Evolutionary conservation across 2,797 vertebrate species (phyloP).

Genomic region (Australoheros facetus): DNA sequence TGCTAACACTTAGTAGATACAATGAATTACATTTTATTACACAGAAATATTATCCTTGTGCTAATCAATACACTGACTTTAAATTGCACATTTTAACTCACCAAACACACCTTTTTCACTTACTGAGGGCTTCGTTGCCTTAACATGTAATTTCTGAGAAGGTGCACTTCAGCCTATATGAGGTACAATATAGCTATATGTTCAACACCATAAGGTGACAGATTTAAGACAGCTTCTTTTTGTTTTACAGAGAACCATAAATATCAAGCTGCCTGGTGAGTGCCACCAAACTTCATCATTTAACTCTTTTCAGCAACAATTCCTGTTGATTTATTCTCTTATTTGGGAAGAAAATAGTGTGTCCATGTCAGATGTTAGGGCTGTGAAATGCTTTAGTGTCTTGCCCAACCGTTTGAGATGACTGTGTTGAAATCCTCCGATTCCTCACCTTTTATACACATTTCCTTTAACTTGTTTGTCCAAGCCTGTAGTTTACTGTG

Average conservation of each 20-base stretch:
- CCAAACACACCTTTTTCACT: background rate
- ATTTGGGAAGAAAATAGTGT: background rate
- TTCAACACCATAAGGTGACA: background rate
- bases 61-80: background rate
- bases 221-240: background rate
- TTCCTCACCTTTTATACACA: background rate
- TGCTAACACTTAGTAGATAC: background rate
- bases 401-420: background rate
- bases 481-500: background rate
- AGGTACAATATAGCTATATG: background rate
- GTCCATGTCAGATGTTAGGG: background rate
- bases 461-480: background rate
- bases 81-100: background rate
- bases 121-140: background rate
- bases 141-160: background rate
- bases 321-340: background rate
- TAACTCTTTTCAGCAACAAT: background rate
- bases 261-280: background rate
- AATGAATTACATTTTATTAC: no score
- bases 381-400: background rate
- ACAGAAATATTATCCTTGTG: background rate
- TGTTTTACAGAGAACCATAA: background rate
- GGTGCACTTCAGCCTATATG: background rate
- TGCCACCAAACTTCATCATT: background rate
- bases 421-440: no score